These are phyloP conservation scores for Thamnophis sirtalis DNA, from an alignment of 2,113 vertebrate genomes.

Conservation along the genomic window DNA sequence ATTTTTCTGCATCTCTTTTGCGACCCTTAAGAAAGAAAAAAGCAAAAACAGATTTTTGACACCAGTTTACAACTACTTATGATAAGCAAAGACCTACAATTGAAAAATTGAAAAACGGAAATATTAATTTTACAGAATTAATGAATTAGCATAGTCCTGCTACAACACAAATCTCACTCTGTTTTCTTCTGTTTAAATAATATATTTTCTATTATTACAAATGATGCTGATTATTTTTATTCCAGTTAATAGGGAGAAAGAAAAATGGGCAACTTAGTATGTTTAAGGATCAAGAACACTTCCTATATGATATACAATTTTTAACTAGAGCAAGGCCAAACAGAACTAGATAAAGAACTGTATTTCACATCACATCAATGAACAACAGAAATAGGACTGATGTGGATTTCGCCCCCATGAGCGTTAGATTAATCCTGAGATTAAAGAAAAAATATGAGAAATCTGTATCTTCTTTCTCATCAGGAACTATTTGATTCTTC, in stretches of 20 bases:
- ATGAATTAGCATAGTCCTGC: not conserved
- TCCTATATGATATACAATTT: not conserved
- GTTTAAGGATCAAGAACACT: not conserved
- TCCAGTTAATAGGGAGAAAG: not conserved
- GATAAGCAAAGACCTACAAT: not conserved
- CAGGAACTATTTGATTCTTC: not conserved
- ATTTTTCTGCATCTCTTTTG: constrained; percentile 91
- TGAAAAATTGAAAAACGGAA: not conserved
- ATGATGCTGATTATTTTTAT: not conserved
- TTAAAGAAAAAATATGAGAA: not conserved
- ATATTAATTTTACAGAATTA: not conserved
- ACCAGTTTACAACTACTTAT: not conserved
- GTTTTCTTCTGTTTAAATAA: not conserved
- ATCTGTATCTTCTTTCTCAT: not conserved
- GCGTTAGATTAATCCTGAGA: not conserved
- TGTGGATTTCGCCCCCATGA: not conserved
- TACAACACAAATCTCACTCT: not conserved
- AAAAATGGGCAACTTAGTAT: not conserved
- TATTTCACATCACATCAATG: not conserved
- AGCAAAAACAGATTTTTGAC: not conserved
- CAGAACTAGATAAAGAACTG: not conserved
- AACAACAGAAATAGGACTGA: not conserved
- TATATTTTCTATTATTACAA: not conserved
- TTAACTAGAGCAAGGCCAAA: not conserved
- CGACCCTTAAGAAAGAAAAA: constrained; percentile 78